phyloP scores from a whole-genome alignment of 1,140 invertebrate species.

The Brachionus sp. region DNA sequence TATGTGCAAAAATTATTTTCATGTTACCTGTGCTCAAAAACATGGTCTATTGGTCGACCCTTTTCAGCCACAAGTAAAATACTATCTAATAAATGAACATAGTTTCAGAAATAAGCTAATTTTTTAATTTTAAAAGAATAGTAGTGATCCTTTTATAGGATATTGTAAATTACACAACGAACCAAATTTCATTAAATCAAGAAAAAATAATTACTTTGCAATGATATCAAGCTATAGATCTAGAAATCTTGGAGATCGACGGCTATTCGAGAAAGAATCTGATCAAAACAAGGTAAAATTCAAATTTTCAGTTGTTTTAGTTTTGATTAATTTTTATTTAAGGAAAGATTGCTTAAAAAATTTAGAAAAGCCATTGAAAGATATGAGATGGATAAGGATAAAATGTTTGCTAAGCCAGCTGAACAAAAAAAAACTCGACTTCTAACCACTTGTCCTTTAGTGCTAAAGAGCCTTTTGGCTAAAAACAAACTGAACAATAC shows the following conservation, averaged over 20 bases:
- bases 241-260: not conserved
- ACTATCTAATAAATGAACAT: not conserved
- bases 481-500: not conserved
- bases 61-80: constrained; percentile 34
- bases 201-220: not conserved
- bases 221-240: constrained; percentile 37
- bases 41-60: constrained; percentile 27
- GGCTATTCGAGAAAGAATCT: not conserved
- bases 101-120: not conserved
- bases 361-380: not conserved
- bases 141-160: constrained; percentile 34
- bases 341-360: not conserved
- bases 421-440: not conserved
- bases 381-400: not conserved
- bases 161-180: constrained; percentile 42
- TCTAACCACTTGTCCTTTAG: constrained; percentile 3
- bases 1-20: constrained; percentile 38
- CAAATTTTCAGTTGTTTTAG: not conserved
- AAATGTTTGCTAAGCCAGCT: not conserved
- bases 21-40: constrained; percentile 44
- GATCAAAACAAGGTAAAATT: not conserved
- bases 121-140: not conserved
- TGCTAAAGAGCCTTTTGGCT: not conserved
- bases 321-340: not conserved
- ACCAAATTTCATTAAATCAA: not conserved